Conservation (phyloP, 2,888 invertebrate species). For the Phaonia tiefii region DNA sequence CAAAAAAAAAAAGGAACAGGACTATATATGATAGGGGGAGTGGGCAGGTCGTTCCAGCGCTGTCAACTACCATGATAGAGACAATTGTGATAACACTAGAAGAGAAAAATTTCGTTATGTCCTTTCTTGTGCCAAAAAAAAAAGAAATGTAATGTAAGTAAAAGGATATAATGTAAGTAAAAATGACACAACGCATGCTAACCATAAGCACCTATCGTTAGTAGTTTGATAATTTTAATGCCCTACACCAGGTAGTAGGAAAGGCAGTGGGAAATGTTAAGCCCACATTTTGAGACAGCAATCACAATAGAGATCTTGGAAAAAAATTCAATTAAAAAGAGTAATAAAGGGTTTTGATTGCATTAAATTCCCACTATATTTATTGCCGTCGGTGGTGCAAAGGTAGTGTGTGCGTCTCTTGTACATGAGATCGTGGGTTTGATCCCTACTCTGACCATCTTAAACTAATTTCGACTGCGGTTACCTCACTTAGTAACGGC, state of each 20-base stretch:
- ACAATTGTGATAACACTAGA: conserved; percentile 62
- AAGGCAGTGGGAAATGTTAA: no score
- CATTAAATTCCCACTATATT: no score
- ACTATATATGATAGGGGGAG: not conserved
- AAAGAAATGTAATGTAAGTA: not conserved
- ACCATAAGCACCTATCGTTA: conserved; percentile 26
- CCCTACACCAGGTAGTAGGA: conserved; percentile 8
- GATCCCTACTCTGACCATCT: no score
- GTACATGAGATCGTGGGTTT: no score
- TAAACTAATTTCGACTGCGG: no score
- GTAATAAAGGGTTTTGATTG: no score
- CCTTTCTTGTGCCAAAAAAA: conserved; percentile 18
- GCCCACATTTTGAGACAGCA: no score
- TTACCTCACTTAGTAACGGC: no score
- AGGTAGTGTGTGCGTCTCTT: no score
- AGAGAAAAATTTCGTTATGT: conserved; percentile 56
- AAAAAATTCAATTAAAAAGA: no score
- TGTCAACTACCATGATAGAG: conserved; percentile 40
- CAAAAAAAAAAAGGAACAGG: conserved; percentile 55
- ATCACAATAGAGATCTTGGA: no score
- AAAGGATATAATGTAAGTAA: conserved; percentile 15
- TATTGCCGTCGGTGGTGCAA: no score
- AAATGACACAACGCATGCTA: conserved; percentile 51
- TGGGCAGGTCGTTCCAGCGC: not conserved
- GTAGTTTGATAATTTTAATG: conserved; percentile 49